Percentiles rank a stretch among this genome's conserved stretches.
Conservation (phyloP, 1,140 invertebrate genomes). For the Brachionus plicatilis region DNA sequence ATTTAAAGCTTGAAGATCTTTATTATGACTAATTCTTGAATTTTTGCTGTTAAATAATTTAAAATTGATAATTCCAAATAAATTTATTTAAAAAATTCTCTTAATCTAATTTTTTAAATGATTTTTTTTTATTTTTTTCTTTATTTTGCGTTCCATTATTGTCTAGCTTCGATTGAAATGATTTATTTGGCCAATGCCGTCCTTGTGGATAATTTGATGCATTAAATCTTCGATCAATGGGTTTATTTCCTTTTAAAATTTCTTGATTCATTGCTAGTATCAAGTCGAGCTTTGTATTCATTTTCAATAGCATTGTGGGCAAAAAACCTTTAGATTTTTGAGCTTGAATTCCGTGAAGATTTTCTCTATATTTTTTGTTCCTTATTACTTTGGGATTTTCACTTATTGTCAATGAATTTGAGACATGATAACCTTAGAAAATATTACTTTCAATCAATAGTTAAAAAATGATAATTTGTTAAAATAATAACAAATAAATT, state of each 20-base stretch:
- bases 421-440: neutral
- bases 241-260: neutral
- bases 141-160: neutral
- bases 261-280: neutral
- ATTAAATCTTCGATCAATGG: neutral
- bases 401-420: neutral
- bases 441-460: neutral
- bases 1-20: slow-evolving; percentile 3
- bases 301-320: neutral
- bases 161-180: neutral
- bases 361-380: too few species aligned
- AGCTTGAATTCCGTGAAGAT: neutral
- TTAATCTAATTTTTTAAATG: neutral
- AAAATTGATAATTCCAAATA: neutral
- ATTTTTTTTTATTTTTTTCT: neutral
- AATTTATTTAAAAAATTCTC: neutral
- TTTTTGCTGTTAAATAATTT: neutral
- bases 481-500: too few species aligned
- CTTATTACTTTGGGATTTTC: neutral
- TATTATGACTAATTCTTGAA: neutral
- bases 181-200: neutral
- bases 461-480: neutral
- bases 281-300: neutral
- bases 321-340: neutral
- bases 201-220: neutral